Evolutionary conservation across 2,888 invertebrate species (phyloP), one percentile per base, ranked within the genome.

Genomic region (Drosophila fungiperda): DNA sequence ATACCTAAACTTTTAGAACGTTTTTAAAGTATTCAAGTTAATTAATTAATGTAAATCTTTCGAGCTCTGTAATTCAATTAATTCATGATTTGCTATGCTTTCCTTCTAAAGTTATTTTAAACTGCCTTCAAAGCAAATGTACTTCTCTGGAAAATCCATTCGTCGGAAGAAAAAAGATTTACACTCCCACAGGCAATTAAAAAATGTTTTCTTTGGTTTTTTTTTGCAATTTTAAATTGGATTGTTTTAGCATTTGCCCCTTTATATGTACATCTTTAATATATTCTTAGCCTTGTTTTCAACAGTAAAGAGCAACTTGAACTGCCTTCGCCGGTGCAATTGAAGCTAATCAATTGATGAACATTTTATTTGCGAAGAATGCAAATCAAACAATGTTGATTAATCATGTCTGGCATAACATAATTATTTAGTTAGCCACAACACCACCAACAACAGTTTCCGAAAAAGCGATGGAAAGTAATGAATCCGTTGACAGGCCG

Each of bases 341-440:
- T 59, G 58, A 48, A 60, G 68, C 73, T 74, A 62, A 75, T 67
- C 61, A 64, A 71, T 74, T 68, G 68, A 63, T 63, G 57, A 45
- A 68, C 62, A 73, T 26, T 82, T 87, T 80, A 78, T 82, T 78
- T 78, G 61, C 29, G 7, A 64, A 54, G 54, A 73, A 58, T 67
- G 64, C 74, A 75, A 76, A 79, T 76, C 74, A 77, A 78, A 73
- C 71, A n/a, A 11, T 42, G 59, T 79, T 82, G 81, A 87, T 87
- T 87, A 89, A 90, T 87, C 79, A 89, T 81, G 75, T 69, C 29
- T 54, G 48, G 50, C 64, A 73, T 68, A 82, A 75, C 76, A 90
- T 90, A 90, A 90, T 89, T 90, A 87, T 79, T 73, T 78, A 60
- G 73, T 45, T 23, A 15, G 23, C 15, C 42, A 9, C 7, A 36